phyloP scores from a whole-genome alignment of 2,113 vertebrate genomes.

The Ursus arctos region DNA sequence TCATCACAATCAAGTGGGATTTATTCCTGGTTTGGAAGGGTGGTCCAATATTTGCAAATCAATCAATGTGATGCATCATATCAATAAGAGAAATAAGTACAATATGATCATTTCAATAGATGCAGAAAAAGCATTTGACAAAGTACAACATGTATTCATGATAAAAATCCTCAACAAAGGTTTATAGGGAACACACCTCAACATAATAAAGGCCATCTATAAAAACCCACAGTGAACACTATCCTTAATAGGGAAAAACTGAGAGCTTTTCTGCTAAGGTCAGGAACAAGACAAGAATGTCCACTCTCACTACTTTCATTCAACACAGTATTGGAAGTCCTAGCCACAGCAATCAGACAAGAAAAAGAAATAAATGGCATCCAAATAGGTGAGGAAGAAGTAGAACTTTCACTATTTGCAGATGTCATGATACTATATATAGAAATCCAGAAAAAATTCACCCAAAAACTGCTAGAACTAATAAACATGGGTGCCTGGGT shows the following conservation, averaged over 20 bases:
- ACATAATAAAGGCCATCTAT: background rate
- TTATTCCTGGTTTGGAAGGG: background rate
- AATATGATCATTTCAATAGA: background rate
- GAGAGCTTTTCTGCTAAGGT: background rate
- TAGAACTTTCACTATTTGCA: background rate
- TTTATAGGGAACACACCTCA: background rate
- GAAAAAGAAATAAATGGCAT: background rate
- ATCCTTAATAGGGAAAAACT: background rate
- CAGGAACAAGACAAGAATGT: background rate
- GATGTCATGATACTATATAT: background rate
- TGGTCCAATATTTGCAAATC: background rate
- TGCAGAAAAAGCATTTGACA: background rate
- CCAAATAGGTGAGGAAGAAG: background rate
- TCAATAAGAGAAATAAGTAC: background rate
- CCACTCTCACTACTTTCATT: background rate
- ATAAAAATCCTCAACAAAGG: background rate
- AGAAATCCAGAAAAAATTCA: background rate
- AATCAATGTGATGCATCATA: background rate
- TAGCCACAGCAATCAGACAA: background rate
- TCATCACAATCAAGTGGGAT: background rate
- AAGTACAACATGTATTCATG: background rate
- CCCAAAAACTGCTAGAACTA: background rate
- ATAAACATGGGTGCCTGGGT: background rate
- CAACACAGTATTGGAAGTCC: background rate
- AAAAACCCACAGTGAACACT: background rate